Evolutionary conservation across 2,797 vertebrate genomes (phyloP), one percentile per base, ranked within the genome.

Genomic region (Carapus acus): DNA sequence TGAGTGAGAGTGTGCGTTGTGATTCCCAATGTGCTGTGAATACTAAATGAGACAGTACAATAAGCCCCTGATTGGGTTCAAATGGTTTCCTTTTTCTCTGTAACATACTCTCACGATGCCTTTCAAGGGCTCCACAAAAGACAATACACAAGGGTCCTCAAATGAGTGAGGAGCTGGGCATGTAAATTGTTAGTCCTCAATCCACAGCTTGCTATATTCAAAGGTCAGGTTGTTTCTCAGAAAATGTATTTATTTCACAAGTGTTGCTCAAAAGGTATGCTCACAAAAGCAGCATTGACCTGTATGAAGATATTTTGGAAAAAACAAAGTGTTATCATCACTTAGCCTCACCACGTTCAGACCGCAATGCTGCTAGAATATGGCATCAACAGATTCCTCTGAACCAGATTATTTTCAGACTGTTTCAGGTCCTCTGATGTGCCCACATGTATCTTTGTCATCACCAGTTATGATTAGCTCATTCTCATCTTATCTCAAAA

Each of bases 1-100:
- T 62, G 67, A 63, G 43, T 4, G 47, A 54, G 57, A 33, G 61
- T 53, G 49, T 69, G 63, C 54, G 55, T 56, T 56, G 62, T 58
- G 61, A 55, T 61, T 67, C 6, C 56, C 66, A 63, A 68, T 63
- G 70, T 58, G 49, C 4, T 17, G 43, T 47, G 79, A 83, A 80
- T 76, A 69, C 69, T 71, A 72, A 83, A 70, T 54, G 37, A 53
- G 56, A 17, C n/a, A 8, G 6, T 41, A 61, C 38, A 57, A 43
- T 24, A 2, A 51, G 37, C 21, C 6, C 24, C 36, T 54, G 38
- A 70, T 49, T 55, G 34, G 36, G 57, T 55, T 67, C 57, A 27
- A 45, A 46, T 9, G 37, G 47, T 45, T 60, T 58, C 40, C 14
- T 43, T 43, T 14, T 15, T 46, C 49, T 41, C 43, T 33, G 21